Conservation (phyloP, 2,888 invertebrate species). For the Nasonia oneida region DNA sequence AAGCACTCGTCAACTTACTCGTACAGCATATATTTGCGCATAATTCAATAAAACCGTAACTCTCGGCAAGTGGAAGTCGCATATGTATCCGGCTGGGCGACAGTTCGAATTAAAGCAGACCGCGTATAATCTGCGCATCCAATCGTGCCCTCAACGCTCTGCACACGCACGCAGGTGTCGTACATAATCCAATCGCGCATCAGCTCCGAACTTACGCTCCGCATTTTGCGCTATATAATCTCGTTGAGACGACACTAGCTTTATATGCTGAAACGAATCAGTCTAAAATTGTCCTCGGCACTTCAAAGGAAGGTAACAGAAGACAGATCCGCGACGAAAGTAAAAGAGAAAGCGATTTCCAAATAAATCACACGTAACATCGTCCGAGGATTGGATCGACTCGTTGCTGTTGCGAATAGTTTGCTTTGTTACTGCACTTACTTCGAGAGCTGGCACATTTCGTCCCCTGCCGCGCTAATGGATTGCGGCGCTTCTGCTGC, state of each 20-base stretch:
- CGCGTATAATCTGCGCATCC: constrained; percentile 6
- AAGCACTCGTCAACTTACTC: constrained; percentile 6
- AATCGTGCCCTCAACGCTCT: neutral
- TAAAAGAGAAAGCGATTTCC: constrained; percentile 35
- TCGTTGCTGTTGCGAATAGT: constrained; percentile 55
- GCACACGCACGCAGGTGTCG: neutral
- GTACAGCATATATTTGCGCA: too few species aligned
- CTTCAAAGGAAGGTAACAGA: neutral
- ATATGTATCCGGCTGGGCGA: neutral
- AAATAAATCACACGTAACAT: constrained; percentile 39
- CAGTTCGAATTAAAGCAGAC: constrained; percentile 14
- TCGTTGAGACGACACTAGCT: neutral
- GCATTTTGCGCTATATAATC: neutral
- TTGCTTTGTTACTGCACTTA: constrained; percentile 38
- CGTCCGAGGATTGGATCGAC: constrained; percentile 27
- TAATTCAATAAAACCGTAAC: constrained; percentile 37
- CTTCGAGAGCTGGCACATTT: constrained; percentile 43
- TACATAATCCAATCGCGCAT: constrained; percentile 3
- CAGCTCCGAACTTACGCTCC: neutral
- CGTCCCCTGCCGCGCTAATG: neutral
- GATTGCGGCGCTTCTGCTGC: neutral
- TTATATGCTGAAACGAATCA: neutral
- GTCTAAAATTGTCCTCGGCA: neutral
- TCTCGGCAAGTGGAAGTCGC: neutral
- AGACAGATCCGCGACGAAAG: neutral